These are phyloP conservation scores for Pyrochroa serraticornis DNA, from an alignment of 2,888 invertebrate genomes.

Conservation along the genomic window DNA sequence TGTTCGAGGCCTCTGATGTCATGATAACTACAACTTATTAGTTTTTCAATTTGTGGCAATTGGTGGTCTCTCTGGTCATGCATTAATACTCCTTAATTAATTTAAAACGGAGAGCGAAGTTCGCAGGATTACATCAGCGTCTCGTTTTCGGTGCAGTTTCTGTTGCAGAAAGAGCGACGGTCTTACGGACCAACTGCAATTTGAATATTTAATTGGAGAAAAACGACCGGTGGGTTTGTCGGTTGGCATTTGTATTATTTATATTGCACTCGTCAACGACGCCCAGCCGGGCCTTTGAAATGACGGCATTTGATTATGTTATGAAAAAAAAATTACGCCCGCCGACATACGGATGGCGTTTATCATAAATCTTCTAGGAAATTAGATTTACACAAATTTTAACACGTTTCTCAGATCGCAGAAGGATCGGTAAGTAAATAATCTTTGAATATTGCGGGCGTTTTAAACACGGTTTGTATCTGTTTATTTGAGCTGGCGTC, in stretches of 20 bases:
- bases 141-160: no score
- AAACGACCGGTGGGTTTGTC: conserved; percentile 1
- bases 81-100: no score
- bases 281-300: conserved; percentile 17
- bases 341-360: conserved; percentile 29
- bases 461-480: conserved; percentile 30
- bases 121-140: no score
- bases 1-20: no score
- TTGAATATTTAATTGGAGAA: background rate
- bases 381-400: conserved; percentile 46
- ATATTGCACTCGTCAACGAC: conserved; percentile 1
- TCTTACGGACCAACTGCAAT: no score
- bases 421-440: conserved; percentile 33
- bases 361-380: conserved; percentile 40
- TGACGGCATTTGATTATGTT: conserved; percentile 31
- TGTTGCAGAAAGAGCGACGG: no score
- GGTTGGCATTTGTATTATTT: conserved; percentile 10
- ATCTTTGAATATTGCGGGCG: conserved; percentile 29
- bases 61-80: no score
- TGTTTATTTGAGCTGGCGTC: conserved; percentile 57
- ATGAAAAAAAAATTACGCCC: conserved; percentile 25
- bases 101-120: no score
- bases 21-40: no score
- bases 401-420: conserved; percentile 42
- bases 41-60: no score